Base-by-base conservation (phyloP, 2,113 vertebrate genomes). In the Australoheros scitulus region DNA sequence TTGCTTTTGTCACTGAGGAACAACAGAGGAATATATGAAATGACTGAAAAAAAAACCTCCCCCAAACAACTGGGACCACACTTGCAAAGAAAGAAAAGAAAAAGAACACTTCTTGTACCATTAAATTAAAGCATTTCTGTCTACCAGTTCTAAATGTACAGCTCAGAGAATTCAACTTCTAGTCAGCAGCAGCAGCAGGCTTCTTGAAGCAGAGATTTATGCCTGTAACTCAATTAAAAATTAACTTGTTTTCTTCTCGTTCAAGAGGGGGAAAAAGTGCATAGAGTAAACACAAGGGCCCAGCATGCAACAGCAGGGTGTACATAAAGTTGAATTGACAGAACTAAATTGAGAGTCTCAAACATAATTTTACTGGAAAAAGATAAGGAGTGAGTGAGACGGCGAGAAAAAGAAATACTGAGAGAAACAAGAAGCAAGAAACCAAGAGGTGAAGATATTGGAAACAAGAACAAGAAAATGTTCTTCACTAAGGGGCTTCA, bases 401-500 rank as follows among this genome's bases (percentile, higher is more conserved):
- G 13, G 56, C 57, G 77, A 80, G 47, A 83, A 24, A 79, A 72
- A 38, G 55, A 89, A 76, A 29, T 52, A 77, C 4, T 13, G 47
- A 77, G 65, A 6, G 56, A 83, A 76, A 80, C 5, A 24, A 79
- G 38, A 36, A 57, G 43, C 22, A 22, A 83, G 22, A 58, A 80
- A 80, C 11, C 68, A 7, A 79, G 64, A 87, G 57, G 32, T 43
- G 13, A 13, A 38, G 76, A 58, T 3, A 5, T 34, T 9, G 15
- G 38, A 56, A 82, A 61, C 18, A 64, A 83, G 76, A 77, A 87
- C 52, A 85, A 92, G 87, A 94, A 93, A 94, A 88, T 88, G 84
- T 74, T 90, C 94, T 92, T 64, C 92, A 93, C 94, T 94, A 92
- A 94, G 94, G 94, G 92, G 93, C 82, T 91, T 88, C 92, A 11